Evolutionary conservation across 35 echinoderm and acorn worm genomes (phyloP), one percentile per base, ranked within the genome.

Genomic region (Heliocidaris tuberculata): DNA sequence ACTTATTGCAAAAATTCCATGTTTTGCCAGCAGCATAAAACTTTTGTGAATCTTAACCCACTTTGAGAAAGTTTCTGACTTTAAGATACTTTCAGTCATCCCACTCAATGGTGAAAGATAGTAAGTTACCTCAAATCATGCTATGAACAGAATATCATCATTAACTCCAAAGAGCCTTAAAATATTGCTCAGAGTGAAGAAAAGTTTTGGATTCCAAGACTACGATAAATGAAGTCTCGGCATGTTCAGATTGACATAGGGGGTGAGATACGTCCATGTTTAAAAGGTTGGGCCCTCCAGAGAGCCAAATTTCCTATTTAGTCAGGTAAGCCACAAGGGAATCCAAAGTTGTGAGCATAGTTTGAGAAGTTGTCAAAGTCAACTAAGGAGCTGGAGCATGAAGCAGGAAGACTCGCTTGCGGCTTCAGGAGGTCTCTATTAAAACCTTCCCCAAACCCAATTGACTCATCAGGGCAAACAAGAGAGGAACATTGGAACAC

Each of bases 401-500:
- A 93, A 59, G 48, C 91, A 93, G 91, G 91, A 93, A 93, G 50
- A 31, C 48, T 93, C 21, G 91, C 50, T 93, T 52, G 91, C 47
- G 47, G 91, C 91, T 48, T 49, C 91, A 93, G 91, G 91, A 93
- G 91, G 91, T 93, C 91, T 93, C 91, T 93, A 93, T 93, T 93
- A 93, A 93, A 93, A 93, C 91, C 91, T 93, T 93, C 91, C 91
- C 91, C 91, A 93, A 93, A 93, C 91, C 50, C 48, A 59, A 93
- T 93, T 93, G 91, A 93, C 91, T 93, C 91, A 93, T 93, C 91
- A 93, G 91, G 32, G 16, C n/a, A 48, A 89, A 89, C 91, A 93
- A 93, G 91, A 59, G 50, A 59, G 50, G 24, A 59, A 59, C 29
- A 93, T 52, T 93, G 91, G 91, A 93, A 93, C 49, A 49, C 91